These are phyloP conservation scores for Gadus macrocephalus DNA, from an alignment of 2,113 vertebrate genomes.

Conservation along the genomic window DNA sequence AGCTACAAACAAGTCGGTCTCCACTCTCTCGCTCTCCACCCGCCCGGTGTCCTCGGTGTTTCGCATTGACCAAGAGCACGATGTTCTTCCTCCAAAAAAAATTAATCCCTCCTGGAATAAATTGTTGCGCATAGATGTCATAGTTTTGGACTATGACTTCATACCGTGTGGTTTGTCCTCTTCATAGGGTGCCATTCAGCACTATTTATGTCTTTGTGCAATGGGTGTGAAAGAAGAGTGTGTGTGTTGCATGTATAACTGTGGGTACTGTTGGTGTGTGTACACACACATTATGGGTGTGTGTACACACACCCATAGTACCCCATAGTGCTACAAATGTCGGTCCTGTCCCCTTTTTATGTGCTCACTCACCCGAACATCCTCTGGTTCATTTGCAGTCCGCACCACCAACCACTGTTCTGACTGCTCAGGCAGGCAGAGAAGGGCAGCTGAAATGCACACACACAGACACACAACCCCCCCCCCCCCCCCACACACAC, in stretches of 20 bases:
- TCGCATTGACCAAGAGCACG: too few species aligned
- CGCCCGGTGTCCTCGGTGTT: too few species aligned
- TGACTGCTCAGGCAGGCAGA: conserved; percentile 60
- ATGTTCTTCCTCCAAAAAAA: too few species aligned
- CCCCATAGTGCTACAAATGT: conserved; percentile 52
- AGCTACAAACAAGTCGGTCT: too few species aligned
- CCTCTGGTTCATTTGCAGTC: conserved; percentile 66
- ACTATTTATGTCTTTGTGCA: neutral
- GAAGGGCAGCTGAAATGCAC: conserved; percentile 12
- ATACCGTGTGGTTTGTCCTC: too few species aligned
- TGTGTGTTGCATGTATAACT: neutral
- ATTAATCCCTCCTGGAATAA: too few species aligned
- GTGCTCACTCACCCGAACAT: conserved; percentile 60
- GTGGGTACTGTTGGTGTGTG: conserved; percentile 9
- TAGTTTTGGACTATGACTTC: too few species aligned
- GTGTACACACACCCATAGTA: neutral
- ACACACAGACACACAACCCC: conserved; percentile 22
- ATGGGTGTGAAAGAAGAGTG: neutral
- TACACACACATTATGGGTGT: conserved; percentile 11
- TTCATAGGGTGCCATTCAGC: conserved; percentile 10
- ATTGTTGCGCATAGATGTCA: too few species aligned
- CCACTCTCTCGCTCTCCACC: too few species aligned
- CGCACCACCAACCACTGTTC: conserved; percentile 49
- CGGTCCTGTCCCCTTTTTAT: conserved; percentile 56
- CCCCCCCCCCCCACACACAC: neutral